phyloP scores from a whole-genome alignment of 2,888 invertebrate genomes.

The Nezara viridula region DNA sequence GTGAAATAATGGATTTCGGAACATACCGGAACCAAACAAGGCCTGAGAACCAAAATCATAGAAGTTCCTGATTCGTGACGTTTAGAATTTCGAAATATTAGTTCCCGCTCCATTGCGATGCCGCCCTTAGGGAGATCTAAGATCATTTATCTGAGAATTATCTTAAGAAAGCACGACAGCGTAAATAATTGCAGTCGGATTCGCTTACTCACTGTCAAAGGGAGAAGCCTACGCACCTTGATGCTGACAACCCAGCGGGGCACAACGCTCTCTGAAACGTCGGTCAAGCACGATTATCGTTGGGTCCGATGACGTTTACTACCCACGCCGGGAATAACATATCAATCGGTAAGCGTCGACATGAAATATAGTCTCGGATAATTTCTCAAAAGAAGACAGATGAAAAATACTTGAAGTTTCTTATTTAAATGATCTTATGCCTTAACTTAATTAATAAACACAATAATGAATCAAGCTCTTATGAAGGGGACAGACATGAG shows the following conservation, averaged over 20 bases:
- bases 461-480: not conserved
- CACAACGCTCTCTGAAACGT: not conserved
- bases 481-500: too few relatives aligned
- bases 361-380: not conserved
- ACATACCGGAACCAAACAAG: not conserved
- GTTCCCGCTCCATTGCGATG: not conserved
- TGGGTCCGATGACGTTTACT: not conserved
- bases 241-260: not conserved
- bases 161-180: slow-evolving; percentile 22
- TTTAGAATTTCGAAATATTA: not conserved
- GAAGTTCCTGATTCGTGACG: not conserved
- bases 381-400: not conserved
- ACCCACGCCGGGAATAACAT: slow-evolving; percentile 11
- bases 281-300: slow-evolving; percentile 36
- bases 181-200: slow-evolving; percentile 39
- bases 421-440: not conserved
- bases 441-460: not conserved
- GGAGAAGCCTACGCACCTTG: not conserved
- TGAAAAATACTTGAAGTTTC: not conserved
- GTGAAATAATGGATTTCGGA: not conserved
- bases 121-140: not conserved
- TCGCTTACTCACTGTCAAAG: slow-evolving; percentile 38
- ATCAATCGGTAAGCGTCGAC: not conserved
- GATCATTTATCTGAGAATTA: slow-evolving; percentile 32
- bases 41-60: not conserved